A percentile compares a stretch with the other conserved stretches of the same genome.
Conservation (phyloP, 2,888 invertebrate species). For the Dolomedes plantarius region DNA sequence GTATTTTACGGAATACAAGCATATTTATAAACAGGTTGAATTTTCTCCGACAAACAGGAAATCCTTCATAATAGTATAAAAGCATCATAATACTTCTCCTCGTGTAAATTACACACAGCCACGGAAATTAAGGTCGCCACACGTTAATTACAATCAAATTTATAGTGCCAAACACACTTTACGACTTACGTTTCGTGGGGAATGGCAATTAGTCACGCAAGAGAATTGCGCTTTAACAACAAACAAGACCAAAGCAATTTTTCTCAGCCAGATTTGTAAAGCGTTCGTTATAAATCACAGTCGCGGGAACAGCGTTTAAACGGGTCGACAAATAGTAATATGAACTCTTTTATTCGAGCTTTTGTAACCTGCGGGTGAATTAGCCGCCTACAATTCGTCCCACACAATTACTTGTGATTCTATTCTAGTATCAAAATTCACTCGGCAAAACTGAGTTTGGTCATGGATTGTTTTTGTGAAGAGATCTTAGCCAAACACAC, state of each 20-base stretch:
- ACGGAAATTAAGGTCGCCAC: too few species aligned
- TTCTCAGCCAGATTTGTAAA: neutral
- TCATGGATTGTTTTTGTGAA: neutral
- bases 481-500: too few species aligned
- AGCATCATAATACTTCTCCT: too few species aligned
- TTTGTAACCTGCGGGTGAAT: neutral
- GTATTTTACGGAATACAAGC: too few species aligned
- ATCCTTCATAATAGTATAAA: too few species aligned
- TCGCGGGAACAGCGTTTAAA: neutral
- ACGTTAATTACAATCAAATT: too few species aligned
- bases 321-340: neutral
- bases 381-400: slow-evolving; percentile 1
- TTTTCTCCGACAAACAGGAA: too few species aligned
- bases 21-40: too few species aligned
- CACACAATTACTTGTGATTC: neutral
- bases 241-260: neutral
- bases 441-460: neutral
- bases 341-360: neutral
- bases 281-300: neutral
- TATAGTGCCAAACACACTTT: too few species aligned
- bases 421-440: neutral
- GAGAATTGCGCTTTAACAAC: neutral
- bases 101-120: too few species aligned
- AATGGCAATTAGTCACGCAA: slow-evolving; percentile 3
- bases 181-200: too few species aligned